A percentile compares a stretch with the other conserved stretches of the same genome.
These are phyloP conservation scores for Galleria mellonella DNA, from an alignment of 1,140 invertebrate genomes.

Conservation along the genomic window DNA sequence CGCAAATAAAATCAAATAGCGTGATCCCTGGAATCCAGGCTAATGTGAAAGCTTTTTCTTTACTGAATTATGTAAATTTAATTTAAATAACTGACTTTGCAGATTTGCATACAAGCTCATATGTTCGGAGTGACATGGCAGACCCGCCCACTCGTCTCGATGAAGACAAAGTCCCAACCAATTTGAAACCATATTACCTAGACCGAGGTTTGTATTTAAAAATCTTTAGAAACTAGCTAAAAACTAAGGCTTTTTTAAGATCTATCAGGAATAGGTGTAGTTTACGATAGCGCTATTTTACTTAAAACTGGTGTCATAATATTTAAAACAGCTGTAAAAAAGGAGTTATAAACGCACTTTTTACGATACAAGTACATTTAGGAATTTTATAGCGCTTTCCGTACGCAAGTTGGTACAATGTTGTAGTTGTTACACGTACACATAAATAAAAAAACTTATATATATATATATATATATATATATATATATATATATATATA, in stretches of 20 bases:
- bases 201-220: no score
- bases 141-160: conserved; percentile 2
- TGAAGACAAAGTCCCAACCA: conserved; percentile 7
- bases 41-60: conserved; percentile 31
- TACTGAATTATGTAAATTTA: conserved; percentile 41
- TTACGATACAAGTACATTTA: background rate
- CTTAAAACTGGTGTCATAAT: no score
- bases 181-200: background rate
- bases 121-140: background rate
- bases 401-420: background rate
- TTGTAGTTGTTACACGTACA: no score
- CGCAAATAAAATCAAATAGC: conserved; percentile 5
- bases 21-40: conserved; percentile 13
- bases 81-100: conserved; percentile 37
- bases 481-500: no score
- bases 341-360: background rate
- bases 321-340: background rate
- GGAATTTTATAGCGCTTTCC: background rate
- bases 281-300: no score
- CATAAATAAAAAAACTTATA: no score
- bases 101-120: conserved; percentile 15
- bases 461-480: no score
- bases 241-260: background rate
- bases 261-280: no score
- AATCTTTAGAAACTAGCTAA: no score